phyloP scores from a whole-genome alignment of 1,140 invertebrate genomes.

The Leptinotarsa undecemlineata region DNA sequence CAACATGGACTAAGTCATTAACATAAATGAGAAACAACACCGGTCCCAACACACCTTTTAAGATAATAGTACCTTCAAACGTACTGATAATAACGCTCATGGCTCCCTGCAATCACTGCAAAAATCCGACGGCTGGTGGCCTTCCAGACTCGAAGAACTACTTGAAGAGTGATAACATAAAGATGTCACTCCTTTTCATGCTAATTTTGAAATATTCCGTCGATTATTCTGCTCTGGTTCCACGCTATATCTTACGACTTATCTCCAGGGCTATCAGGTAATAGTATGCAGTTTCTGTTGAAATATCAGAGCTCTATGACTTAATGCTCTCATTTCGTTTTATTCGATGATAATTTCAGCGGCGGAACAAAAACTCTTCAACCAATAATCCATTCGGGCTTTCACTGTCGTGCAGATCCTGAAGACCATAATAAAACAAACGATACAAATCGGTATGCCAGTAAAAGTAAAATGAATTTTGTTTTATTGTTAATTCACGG shows the following conservation, averaged over 20 bases:
- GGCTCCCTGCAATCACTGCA: too few species aligned
- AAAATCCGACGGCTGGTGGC: too few species aligned
- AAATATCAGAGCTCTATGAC: background rate
- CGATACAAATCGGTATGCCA: slow-evolving; percentile 19
- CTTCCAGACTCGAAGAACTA: background rate
- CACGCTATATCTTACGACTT: background rate
- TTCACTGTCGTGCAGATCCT: slow-evolving; percentile 25
- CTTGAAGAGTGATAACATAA: background rate
- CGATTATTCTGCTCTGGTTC: slow-evolving; percentile 1
- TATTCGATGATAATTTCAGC: slow-evolving; percentile 7
- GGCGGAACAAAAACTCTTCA: slow-evolving; percentile 2
- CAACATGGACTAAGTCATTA: too few species aligned
- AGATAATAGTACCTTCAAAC: too few species aligned
- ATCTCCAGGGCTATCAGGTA: background rate
- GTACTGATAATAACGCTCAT: too few species aligned
- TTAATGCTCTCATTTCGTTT: slow-evolving; percentile 10
- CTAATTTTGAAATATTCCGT: slow-evolving; percentile 2
- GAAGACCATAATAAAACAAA: slow-evolving; percentile 14
- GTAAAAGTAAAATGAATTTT: slow-evolving; percentile 20
- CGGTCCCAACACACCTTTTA: too few species aligned
- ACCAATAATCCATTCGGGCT: background rate
- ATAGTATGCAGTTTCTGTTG: background rate
- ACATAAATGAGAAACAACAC: too few species aligned
- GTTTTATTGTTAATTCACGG: slow-evolving; percentile 22
- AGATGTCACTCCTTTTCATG: too few species aligned